Conservation (phyloP, 1,140 invertebrate genomes). For the Sarcophaga bullata region DNA sequence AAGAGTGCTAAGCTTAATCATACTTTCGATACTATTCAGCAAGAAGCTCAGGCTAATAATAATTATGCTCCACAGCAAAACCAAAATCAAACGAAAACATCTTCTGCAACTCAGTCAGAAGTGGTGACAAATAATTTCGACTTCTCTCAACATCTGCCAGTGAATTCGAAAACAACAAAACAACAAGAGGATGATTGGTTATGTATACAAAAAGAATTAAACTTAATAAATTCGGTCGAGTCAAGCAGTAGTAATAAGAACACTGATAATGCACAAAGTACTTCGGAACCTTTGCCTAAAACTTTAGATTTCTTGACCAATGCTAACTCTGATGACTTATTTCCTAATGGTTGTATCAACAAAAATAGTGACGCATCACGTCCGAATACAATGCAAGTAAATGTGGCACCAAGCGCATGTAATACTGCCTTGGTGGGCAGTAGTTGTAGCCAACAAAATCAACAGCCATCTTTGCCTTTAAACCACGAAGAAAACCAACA, state of each 20-base stretch:
- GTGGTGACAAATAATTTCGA: conserved; percentile 43
- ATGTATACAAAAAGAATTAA: conserved; percentile 75
- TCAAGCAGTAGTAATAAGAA: neutral
- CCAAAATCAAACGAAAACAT: neutral
- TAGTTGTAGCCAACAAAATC: conserved; percentile 52
- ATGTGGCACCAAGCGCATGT: neutral
- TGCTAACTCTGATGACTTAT: conserved; percentile 47
- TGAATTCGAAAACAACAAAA: conserved; percentile 37
- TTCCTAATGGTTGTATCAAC: conserved; percentile 61
- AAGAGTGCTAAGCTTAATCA: conserved; percentile 27
- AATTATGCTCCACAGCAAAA: conserved; percentile 43
- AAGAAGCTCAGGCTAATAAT: conserved; percentile 43
- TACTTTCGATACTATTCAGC: conserved; percentile 28
- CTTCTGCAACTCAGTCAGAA: conserved; percentile 14
- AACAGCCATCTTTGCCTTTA: conserved; percentile 18
- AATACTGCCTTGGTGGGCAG: conserved; percentile 43
- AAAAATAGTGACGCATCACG: conserved; percentile 50
- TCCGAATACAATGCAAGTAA: neutral
- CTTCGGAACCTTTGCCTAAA: conserved; percentile 33
- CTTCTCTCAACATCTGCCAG: conserved; percentile 7
- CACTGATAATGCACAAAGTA: conserved; percentile 40
- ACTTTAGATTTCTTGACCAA: conserved; percentile 27
- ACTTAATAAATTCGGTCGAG: conserved; percentile 54
- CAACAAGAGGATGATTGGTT: conserved; percentile 72
- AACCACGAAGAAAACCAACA: conserved; percentile 43